Percentiles rank a stretch among this genome's conserved stretches.
These are phyloP conservation scores for Eubucco bourcierii DNA, from an alignment of 2,113 vertebrate genomes.

Conservation along the genomic window DNA sequence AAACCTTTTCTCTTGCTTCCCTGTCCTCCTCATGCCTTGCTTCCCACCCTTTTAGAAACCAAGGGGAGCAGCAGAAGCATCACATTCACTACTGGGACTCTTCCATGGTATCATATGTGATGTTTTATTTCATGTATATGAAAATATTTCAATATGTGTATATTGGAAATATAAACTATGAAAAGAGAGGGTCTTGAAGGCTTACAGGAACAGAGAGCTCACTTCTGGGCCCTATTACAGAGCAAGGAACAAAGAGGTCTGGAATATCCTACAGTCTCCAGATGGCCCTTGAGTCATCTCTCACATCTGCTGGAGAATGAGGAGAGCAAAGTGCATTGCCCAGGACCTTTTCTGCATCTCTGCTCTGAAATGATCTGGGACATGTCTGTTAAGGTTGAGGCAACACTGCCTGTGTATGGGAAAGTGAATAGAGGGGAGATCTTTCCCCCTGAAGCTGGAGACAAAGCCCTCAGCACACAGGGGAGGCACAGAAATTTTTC, in stretches of 20 bases:
- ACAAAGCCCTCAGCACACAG: background rate
- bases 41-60: background rate
- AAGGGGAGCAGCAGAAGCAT: background rate
- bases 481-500: background rate
- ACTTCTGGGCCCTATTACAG: background rate
- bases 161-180: background rate
- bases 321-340: background rate
- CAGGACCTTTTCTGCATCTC: background rate
- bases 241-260: background rate
- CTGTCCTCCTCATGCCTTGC: background rate
- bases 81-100: background rate
- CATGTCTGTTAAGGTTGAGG: background rate
- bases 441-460: background rate
- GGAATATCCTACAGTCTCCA: background rate
- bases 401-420: background rate
- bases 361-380: background rate
- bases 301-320: background rate
- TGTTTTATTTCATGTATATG: too few species aligned
- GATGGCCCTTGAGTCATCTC: background rate
- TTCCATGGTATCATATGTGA: background rate
- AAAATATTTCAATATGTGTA: too few species aligned
- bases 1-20: background rate
- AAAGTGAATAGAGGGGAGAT: background rate
- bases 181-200: background rate
- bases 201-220: background rate